These are phyloP conservation scores for Neoseiulus cucumeris DNA, from an alignment of 1,140 invertebrate species.

Conservation along the genomic window DNA sequence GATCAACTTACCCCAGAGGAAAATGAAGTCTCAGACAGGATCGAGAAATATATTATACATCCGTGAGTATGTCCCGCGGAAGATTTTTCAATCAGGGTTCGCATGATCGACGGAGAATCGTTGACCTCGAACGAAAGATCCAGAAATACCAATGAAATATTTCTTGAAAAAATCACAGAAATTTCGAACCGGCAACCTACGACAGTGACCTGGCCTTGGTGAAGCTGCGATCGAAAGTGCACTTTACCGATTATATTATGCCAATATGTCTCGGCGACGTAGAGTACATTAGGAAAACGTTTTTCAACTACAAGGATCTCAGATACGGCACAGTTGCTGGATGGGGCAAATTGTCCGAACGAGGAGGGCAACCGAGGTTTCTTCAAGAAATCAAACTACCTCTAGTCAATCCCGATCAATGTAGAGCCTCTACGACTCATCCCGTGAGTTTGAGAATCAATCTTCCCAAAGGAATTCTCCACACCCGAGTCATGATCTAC, in stretches of 20 bases:
- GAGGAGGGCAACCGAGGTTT: conserved; percentile 20
- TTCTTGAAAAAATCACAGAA: neutral
- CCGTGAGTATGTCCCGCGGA: no score
- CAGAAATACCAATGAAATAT: neutral
- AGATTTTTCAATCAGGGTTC: no score
- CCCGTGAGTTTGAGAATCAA: conserved; percentile 13
- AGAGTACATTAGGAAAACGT: conserved; percentile 12
- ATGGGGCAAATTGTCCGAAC: conserved; percentile 23
- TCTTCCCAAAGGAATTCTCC: neutral
- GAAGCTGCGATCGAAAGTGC: conserved; percentile 16
- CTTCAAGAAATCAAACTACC: conserved; percentile 22
- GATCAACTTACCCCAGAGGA: conserved; percentile 14
- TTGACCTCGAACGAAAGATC: no score
- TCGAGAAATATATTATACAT: conserved; percentile 13
- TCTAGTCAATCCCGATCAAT: conserved; percentile 20
- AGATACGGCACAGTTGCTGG: conserved; percentile 21
- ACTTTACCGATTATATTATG: conserved; percentile 20
- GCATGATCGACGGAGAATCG: no score
- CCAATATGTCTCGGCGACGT: conserved; percentile 21
- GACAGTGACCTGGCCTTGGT: conserved; percentile 56
- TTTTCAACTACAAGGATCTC: neutral
- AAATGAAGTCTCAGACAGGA: conserved; percentile 16
- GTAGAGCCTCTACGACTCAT: conserved; percentile 18
- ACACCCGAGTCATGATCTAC: neutral
- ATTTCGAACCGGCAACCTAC: conserved; percentile 38